Base-by-base conservation (phyloP, 2,888 invertebrate genomes). In the Drosophila antonietae region DNA sequence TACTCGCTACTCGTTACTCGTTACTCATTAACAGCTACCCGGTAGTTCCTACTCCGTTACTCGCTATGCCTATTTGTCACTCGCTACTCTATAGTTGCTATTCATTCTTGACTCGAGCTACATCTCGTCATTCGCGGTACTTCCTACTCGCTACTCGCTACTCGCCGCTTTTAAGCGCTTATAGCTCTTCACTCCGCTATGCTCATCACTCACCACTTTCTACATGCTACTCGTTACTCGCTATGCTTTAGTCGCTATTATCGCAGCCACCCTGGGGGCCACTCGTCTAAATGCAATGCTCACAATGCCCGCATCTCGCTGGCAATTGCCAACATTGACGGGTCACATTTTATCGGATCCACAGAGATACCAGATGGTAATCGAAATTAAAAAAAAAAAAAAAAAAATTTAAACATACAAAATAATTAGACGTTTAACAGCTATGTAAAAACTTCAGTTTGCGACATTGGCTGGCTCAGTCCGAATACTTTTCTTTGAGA, bases 401-500 rank as follows among this genome's bases (percentile, higher is more conserved):
- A 52, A 28, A 66, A 23, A 57, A 31, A 37, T 5, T 49, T 37
- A 51, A 41, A 28, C 8, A 39, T 20, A 39, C 7, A 47, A 44
- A 43, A 57, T 10, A 58, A 35, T 43, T 23, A 31, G 55, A 31
- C 41, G 18, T 18, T 18, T 49, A 49, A 61, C 15, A 46, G 39
- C 47, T 23, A 58, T 60, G 35, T 55, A 62, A 47, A 31, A 53
- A 47, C 43, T 31, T 37, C 52, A 33, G n/a, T 20, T 37, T 44
- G 15, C 43, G 39, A 28, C n/a, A 46, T 60, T 49, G 41, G 31
- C 51, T 73, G 39, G 41, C 76, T 81, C 84, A 91, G 74, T 90
- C 89, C 66, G 90, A 90, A 82, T 89, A 92, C 82, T 92, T 86
- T 68, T 93, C 93, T 84, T 93, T 93, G 43, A 96, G 90, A 46